Evolutionary conservation across 2,888 invertebrate genomes (phyloP), one percentile per base, ranked within the genome.

Genomic region (Andrena praecox): DNA sequence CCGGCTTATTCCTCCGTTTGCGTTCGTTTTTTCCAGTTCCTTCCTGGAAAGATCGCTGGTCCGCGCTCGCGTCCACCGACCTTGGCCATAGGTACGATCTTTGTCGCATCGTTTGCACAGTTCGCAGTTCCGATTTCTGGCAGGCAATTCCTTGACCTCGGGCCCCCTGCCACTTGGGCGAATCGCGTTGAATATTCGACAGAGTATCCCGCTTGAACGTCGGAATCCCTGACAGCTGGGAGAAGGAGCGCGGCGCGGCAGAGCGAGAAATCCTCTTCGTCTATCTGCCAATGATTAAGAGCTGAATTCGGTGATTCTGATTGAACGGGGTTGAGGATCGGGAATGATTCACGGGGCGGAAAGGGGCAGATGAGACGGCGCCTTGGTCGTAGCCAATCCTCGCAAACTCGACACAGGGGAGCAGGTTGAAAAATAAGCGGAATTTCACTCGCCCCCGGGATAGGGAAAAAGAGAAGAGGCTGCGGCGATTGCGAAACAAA

Each of bases 401-500:
- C 33, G 52, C 59, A 78, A 79, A 80, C 68, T 75, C 73, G 77
- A 76, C 80, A 59, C 80, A 74, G 77, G 78, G 75, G 74, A 79
- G 78, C 80, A 79, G 79, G 87, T 80, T 85, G 82, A 82, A 88
- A 87, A 85, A 86, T 86, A 86, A 82, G 79, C 83, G 77, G 78
- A 77, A 85, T 81, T 85, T 84, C 86, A 72, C 78, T 88, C 87
- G 77, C 84, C 86, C 89, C 73, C 81, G 70, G 70, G 71, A 71
- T 56, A 74, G 84, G 81, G 70, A 80, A 80, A 82, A 77, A 71
- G 63, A 20, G 77, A 84, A 85, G 88, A 83, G 85, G 79, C 70
- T 77, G 82, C 75, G 81, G 78, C 90, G 90, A 91, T 91, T 80
- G 89, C 89, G 89, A 92, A 91, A 92, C 92, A 92, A 92, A 92